Evolutionary conservation across 2,797 vertebrate species (phyloP).

Genomic region (Lateolabrax maculatus): DNA sequence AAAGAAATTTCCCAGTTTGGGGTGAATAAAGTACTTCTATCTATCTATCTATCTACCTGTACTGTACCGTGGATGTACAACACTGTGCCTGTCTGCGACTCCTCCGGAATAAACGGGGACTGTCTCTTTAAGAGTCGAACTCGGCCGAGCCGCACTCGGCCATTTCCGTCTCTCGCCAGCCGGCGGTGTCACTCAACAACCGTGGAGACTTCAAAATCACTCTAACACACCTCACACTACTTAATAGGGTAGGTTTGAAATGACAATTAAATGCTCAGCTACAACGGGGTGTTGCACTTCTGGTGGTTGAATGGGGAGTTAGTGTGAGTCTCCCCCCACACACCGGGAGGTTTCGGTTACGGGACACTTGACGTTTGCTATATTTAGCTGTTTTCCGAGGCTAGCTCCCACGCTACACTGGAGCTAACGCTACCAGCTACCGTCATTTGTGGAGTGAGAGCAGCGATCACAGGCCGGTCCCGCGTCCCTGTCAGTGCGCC

Average conservation of each 20-base stretch:
- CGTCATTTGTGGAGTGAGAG: conserved; percentile 36
- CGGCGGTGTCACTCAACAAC: conserved; percentile 86
- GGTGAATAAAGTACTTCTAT: too few relatives aligned
- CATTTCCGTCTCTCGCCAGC: conserved; percentile 80
- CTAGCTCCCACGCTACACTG: conserved; percentile 56
- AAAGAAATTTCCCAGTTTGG: too few relatives aligned
- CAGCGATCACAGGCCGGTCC: not conserved
- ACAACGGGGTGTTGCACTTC: not conserved
- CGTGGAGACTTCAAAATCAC: conserved; percentile 71
- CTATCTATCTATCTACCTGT: too few relatives aligned
- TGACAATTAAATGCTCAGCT: not conserved
- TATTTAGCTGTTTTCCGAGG: conserved; percentile 75
- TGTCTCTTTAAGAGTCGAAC: conserved; percentile 79
- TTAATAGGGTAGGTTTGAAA: conserved; percentile 77
- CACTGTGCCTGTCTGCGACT: not conserved
- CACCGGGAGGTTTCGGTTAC: not conserved
- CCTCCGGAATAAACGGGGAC: not conserved
- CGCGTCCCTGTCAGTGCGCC: not conserved
- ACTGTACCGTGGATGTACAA: too few relatives aligned
- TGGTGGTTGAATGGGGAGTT: rapidly evolving
- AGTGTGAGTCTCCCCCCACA: not conserved
- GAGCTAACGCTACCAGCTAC: conserved; percentile 59
- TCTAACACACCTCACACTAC: conserved; percentile 57
- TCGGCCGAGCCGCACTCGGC: conserved; percentile 54
- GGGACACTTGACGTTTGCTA: conserved; percentile 75